These are phyloP conservation scores for Pandemis corylana DNA, from an alignment of 2,888 invertebrate genomes.

Conservation along the genomic window DNA sequence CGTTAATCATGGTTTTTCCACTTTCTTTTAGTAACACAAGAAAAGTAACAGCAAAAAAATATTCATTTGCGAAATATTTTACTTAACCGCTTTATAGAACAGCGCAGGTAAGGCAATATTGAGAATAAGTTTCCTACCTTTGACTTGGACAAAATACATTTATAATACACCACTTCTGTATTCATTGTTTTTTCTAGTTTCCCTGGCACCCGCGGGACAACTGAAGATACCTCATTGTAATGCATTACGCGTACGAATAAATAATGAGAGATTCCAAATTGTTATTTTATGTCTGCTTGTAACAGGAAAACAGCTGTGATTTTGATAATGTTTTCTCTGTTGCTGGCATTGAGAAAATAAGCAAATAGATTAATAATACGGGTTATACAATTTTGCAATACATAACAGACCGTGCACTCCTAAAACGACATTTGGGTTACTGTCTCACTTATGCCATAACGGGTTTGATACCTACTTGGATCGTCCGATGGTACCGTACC, in stretches of 20 bases:
- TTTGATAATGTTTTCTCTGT: not conserved
- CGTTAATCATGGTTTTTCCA: too few species aligned
- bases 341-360: not conserved
- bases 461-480: too few species aligned
- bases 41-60: not conserved
- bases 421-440: too few species aligned
- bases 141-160: constrained; percentile 10
- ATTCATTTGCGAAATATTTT: not conserved
- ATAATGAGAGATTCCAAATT: constrained; percentile 30
- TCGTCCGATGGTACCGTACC: too few species aligned
- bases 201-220: constrained; percentile 26
- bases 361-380: too few species aligned
- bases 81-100: too few species aligned
- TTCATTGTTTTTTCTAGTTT: constrained; percentile 44
- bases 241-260: constrained; percentile 42
- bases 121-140: not conserved
- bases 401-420: too few species aligned
- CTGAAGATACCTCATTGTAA: constrained; percentile 43
- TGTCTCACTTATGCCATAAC: too few species aligned
- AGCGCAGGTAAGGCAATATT: not conserved
- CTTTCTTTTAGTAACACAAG: too few species aligned
- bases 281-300: constrained; percentile 27
- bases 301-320: constrained; percentile 11
- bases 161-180: constrained; percentile 33
- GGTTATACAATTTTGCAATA: too few species aligned